Base-by-base conservation (phyloP, 2,888 invertebrate species). In the Trissolcus japonicus region DNA sequence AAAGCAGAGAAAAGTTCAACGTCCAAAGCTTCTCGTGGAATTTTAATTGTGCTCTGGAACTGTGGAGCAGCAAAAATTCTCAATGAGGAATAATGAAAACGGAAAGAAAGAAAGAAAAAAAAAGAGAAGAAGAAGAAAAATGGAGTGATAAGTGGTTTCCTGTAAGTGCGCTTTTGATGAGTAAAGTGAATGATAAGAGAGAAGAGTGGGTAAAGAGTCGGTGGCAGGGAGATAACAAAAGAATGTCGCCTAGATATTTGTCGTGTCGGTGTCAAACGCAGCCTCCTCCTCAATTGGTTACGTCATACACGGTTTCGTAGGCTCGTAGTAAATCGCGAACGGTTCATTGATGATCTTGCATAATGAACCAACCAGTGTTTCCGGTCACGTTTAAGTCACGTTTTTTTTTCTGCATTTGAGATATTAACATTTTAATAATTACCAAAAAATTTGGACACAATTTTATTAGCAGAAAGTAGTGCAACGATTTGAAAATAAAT, bases 191-290 rank as follows among this genome's bases (percentile, higher is more conserved):
- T 51, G 51, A 51, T 51, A 51, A 46, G 51, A 19, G 51, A 16
- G 17, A 17, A 17, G 51, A 51, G 19, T 51, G 11, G 51, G 19
- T 17, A 19, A n/a, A 21, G 43, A 57, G 43, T 25, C 21, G 21
- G 50, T 61, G 14, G 48, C 40, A 50, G 16, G 41, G 59, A 41
- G 73, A 73, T 73, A 73, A 66, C 29, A 51, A 53, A 25, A 35
- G 67, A 74, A 61, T 74, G 67, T 73, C 61, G 65, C 60, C 60
- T 66, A 73, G 66, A 74, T 74, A 74, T 40, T 54, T 46, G 43
- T 61, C 66, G 56, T 55, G 66, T 62, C 54, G 56, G 65, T 53
- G 67, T 67, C 57, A 71, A 65, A 65, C 35, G 55, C 29, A 17
- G 43, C 16, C 29, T 11, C 29, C 43, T 14, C 29, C 61, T 67